Conservation (phyloP, 2,113 vertebrate species). For the Orthonyx spaldingii region DNA sequence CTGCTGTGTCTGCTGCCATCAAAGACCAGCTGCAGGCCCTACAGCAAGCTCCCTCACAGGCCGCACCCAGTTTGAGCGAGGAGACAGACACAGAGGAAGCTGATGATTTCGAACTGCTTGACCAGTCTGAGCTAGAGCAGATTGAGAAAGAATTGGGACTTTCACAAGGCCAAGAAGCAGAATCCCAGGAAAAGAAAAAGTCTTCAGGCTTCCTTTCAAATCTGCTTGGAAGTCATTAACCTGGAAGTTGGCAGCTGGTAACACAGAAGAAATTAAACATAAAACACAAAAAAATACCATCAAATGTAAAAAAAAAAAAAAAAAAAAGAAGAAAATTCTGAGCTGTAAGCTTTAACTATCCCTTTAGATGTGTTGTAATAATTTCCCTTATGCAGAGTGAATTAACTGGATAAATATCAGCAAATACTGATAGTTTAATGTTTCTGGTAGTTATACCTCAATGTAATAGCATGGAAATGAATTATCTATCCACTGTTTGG, state of each 20-base stretch:
- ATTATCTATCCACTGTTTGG: slow-evolving; percentile 58
- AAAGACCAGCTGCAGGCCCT: slow-evolving; percentile 81
- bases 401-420: slow-evolving; percentile 67
- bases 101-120: slow-evolving; percentile 96
- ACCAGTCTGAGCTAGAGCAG: slow-evolving; percentile 96
- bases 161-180: slow-evolving; percentile 65
- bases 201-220: slow-evolving; percentile 89
- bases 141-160: slow-evolving; percentile 89
- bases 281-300: slow-evolving; percentile 37
- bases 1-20: slow-evolving; percentile 84
- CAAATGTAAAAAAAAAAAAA: slow-evolving; percentile 5
- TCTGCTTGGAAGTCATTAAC: slow-evolving; percentile 87
- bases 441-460: slow-evolving; percentile 72
- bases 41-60: slow-evolving; percentile 37
- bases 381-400: slow-evolving; percentile 67
- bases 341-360: slow-evolving; percentile 76
- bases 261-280: slow-evolving; percentile 51
- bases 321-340: slow-evolving; percentile 8
- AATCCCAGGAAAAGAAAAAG: slow-evolving; percentile 65
- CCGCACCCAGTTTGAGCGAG: slow-evolving; percentile 64
- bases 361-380: slow-evolving; percentile 70
- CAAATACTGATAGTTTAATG: slow-evolving; percentile 67
- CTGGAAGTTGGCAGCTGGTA: slow-evolving; percentile 17
- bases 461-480: slow-evolving; percentile 76
- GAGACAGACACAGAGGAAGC: slow-evolving; percentile 91